phyloP scores from a whole-genome alignment of 2,797 vertebrate species.

The Echeneis naucrates region DNA sequence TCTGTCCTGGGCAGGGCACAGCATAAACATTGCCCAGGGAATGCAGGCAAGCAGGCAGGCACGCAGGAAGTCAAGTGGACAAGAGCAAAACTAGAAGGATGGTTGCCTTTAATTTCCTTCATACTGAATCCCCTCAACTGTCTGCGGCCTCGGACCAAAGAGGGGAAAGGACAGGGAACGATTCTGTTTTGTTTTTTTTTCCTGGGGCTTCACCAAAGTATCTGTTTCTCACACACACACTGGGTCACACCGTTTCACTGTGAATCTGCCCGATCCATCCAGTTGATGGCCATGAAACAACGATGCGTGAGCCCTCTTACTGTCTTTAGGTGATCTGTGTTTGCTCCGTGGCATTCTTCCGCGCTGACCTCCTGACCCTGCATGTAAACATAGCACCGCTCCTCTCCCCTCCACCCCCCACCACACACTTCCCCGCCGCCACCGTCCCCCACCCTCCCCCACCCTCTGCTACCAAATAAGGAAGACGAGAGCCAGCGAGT shows the following conservation, averaged over 20 bases:
- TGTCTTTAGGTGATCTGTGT: conserved; percentile 75
- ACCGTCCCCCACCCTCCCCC: conserved; percentile 51
- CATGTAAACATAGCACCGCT: conserved; percentile 73
- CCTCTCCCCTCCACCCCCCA: conserved; percentile 53
- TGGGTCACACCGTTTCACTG: conserved; percentile 43
- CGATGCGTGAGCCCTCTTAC: conserved; percentile 53
- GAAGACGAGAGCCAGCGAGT: conserved; percentile 72
- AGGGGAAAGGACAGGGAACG: conserved; percentile 40
- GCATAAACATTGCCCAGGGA: conserved; percentile 83
- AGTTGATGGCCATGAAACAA: conserved; percentile 40
- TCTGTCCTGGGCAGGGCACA: conserved; percentile 80
- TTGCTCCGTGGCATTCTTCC: conserved; percentile 73
- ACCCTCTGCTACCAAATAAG: conserved; percentile 72
- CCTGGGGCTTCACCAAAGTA: conserved; percentile 35
- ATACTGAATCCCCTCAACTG: conserved; percentile 70
- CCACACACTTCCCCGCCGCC: conserved; percentile 37
- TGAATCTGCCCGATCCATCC: conserved; percentile 58
- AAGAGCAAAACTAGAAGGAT: conserved; percentile 79
- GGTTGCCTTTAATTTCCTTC: conserved; percentile 81
- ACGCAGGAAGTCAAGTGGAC: conserved; percentile 75
- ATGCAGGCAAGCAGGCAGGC: conserved; percentile 61
- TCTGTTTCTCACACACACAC: conserved; percentile 37
- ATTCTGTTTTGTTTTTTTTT: no score
- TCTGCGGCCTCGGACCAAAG: conserved; percentile 51
- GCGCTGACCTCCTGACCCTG: conserved; percentile 66